These are phyloP conservation scores for Psephotus haematonotus DNA, from an alignment of 2,113 vertebrate genomes.

Conservation along the genomic window DNA sequence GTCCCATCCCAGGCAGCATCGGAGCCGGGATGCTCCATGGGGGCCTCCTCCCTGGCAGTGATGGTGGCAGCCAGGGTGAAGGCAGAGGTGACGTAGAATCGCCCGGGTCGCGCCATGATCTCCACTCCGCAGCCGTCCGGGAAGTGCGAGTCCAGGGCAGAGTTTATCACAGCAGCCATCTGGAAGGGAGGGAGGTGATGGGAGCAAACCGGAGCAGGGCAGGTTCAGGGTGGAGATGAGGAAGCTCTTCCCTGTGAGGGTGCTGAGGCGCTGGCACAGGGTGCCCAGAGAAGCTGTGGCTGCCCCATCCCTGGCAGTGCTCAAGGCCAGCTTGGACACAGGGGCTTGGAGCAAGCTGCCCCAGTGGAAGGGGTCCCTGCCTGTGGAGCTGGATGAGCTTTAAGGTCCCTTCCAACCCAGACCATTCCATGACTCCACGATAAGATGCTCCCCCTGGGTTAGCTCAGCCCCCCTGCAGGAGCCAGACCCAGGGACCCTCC, in stretches of 20 bases:
- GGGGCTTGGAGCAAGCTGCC: too few species aligned
- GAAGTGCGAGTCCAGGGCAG: constrained; percentile 80
- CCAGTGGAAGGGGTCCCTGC: too few species aligned
- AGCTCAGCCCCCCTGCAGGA: neutral
- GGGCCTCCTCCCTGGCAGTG: constrained; percentile 67
- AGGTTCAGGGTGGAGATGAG: neutral
- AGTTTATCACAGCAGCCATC: constrained; percentile 69
- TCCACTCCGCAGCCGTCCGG: constrained; percentile 76
- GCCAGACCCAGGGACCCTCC: neutral
- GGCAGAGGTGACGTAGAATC: constrained; percentile 77
- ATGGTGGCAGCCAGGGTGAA: constrained; percentile 78
- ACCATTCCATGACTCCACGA: neutral
- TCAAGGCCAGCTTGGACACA: too few species aligned
- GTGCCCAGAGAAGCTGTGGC: too few species aligned
- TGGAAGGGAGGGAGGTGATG: neutral
- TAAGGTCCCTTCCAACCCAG: neutral
- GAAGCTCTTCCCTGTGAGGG: too few species aligned
- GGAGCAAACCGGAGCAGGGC: neutral
- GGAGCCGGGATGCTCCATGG: constrained; percentile 39
- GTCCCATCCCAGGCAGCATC: constrained; percentile 22
- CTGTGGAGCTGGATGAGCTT: too few species aligned
- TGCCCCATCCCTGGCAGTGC: too few species aligned
- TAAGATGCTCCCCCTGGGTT: neutral
- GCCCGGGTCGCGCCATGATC: constrained; percentile 71
- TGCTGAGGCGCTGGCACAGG: too few species aligned